Evolutionary conservation across 2,113 vertebrate species (phyloP), one percentile per base, ranked within the genome.

Genomic region (Eulacestoma nigropectus): DNA sequence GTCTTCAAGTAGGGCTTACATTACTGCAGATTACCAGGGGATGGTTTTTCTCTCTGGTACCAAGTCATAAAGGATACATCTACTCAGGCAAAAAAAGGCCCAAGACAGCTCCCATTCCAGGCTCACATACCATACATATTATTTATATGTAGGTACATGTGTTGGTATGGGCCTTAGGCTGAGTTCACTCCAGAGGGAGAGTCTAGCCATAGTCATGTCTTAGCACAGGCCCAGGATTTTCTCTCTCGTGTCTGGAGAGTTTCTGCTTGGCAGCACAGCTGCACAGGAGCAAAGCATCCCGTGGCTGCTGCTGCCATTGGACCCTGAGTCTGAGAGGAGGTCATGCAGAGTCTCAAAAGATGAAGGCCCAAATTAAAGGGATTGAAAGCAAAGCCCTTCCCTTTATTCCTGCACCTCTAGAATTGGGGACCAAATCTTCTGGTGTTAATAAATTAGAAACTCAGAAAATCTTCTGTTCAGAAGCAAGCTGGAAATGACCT

Each of bases 121-220:
- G 73, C 84, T 95, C 76, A 94, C 94, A 95, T 96, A 93, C 96
- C 95, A 64, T 32, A 64, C 91, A 92, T 95, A 92, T 23, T 84
- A 89, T 81, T 84, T 95, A 37, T 96, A 68, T 46, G 95, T 59
- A 96, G 89, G 89, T 75, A 84, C 96, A 63, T 75, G 94, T 64
- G 78, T 56, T 91, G 89, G 93, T 89, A 95, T 93, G 93, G 89
- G 86, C 95, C 95, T 89, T 94, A 96, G 95, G 96, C 93, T 3
- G 60, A 89, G 68, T 87, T 90, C 35, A 23, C 93, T 91, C 68
- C 80, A 63, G 56, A 81, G 72, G 50, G 18, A 39, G 75, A 81
- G 50, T 59, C 47, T 41, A 69, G 50, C 72, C 32, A 16, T 49
- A 42, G 72, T 72, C n/a, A 13, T 73, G 63, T 39, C 77, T 37